phyloP scores from a whole-genome alignment of 2,113 vertebrate species.

The Proterorhinus semilunaris region DNA sequence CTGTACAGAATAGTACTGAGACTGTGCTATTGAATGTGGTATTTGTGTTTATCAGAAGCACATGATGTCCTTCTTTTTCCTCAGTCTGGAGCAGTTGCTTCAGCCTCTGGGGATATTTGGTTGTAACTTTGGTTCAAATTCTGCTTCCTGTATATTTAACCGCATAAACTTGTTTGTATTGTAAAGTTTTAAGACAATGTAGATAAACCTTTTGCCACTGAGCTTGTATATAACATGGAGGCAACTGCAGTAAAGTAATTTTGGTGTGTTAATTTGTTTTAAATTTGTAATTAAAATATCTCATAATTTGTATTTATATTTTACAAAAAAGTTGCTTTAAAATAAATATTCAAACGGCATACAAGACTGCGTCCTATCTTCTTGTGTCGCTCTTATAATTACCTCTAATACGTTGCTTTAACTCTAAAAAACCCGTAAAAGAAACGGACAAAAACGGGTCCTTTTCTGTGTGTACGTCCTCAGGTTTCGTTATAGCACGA shows the following conservation, averaged over 20 bases:
- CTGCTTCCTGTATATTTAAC: slow-evolving; percentile 88
- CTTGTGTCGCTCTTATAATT: slow-evolving; percentile 9
- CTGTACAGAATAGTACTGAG: slow-evolving; percentile 92
- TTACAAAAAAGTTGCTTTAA: slow-evolving; percentile 94
- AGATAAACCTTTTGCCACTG: slow-evolving; percentile 88
- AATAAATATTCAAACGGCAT: slow-evolving; percentile 87
- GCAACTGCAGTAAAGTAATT: slow-evolving; percentile 81
- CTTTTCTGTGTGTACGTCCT: too few relatives aligned
- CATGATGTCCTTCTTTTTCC: slow-evolving; percentile 57
- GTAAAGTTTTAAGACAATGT: slow-evolving; percentile 84
- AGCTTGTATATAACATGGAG: slow-evolving; percentile 91
- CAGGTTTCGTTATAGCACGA: not conserved
- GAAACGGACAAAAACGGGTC: too few relatives aligned
- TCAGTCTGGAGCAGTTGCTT: slow-evolving; percentile 72
- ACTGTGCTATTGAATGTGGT: slow-evolving; percentile 86
- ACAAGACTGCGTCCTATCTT: slow-evolving; percentile 58
- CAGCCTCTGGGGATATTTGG: slow-evolving; percentile 85
- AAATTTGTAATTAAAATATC: slow-evolving; percentile 99
- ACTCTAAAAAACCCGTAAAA: too few relatives aligned
- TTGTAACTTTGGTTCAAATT: slow-evolving; percentile 79
- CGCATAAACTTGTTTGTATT: slow-evolving; percentile 93
- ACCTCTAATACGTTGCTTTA: too few relatives aligned
- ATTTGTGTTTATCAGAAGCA: slow-evolving; percentile 74
- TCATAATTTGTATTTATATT: slow-evolving; percentile 99
- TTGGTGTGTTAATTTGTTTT: slow-evolving; percentile 93